Base-by-base conservation (phyloP, 2,888 invertebrate genomes). In the Synergus gifuensis region DNA sequence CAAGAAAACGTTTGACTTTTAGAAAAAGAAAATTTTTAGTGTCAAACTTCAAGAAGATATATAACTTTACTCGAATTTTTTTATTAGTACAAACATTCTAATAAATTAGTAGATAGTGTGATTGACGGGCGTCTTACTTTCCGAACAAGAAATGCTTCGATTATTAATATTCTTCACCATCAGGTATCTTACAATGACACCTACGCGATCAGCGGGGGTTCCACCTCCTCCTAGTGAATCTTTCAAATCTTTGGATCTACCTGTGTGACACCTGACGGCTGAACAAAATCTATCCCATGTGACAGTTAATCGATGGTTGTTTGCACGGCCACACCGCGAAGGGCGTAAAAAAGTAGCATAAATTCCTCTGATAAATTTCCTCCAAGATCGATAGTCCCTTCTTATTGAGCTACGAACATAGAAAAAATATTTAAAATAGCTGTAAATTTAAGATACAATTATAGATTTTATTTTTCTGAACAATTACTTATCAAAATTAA, bases 151-250 rank as follows among this genome's bases (percentile, higher is more conserved):
- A 66, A 63, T 49, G 46, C 63, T 63, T 18, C 62, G 76, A 80
- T 54, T 77, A 80, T 77, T 77, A 80, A 80, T 80, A 77, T 77
- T 69, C 63, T 58, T 80, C 42, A 60, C 40, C 69, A 64, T 49
- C 77, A 28, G 22, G 63, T 49, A 46, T 64, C 77, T 77, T 36
- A 44, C 63, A 63, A 76, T 78, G 79, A 83, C 83, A 83, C 83
- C 83, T 81, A 83, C 83, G 62, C 67, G 60, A 58, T 79, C 81
- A 73, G 77, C 80, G 60, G 83, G 83, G 83, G 79, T 79, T 73
- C 62, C 22, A 22, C 54, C 49, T 66, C 12, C 66, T 62, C 36
- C 42, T 54, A 14, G 40, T 22, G 46, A 49, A 79, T 49, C 63
- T 64, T 73, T 54, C 49, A 73, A 73, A 73, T 64, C 79, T 63